Conservation (phyloP, 2,113 vertebrate genomes). For the Catharus bicknelli region DNA sequence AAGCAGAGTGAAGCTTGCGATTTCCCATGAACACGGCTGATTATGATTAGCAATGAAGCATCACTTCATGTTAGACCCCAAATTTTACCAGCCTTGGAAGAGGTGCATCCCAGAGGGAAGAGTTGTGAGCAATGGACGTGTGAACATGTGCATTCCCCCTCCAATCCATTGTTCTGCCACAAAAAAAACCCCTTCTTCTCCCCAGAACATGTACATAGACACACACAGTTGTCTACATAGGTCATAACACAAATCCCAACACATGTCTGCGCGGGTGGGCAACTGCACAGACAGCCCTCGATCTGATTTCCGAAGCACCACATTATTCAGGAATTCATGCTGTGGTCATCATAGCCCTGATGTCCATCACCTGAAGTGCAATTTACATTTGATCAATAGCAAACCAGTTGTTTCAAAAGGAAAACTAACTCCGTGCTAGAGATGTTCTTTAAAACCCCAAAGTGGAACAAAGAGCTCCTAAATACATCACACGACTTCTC, state of each 20-base stretch:
- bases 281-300: accelerated
- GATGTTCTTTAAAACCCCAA: background rate
- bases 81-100: background rate
- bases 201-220: accelerated
- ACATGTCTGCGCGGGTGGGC: accelerated
- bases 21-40: background rate
- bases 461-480: background rate
- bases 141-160: background rate
- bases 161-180: background rate
- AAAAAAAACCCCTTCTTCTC: background rate
- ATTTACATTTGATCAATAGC: background rate
- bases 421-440: background rate
- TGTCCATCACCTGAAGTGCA: background rate
- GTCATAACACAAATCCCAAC: background rate
- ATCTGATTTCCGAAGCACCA: background rate
- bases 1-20: background rate
- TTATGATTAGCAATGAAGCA: background rate
- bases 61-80: background rate
- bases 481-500: background rate
- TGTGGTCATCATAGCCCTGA: background rate
- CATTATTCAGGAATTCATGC: background rate
- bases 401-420: background rate
- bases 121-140: accelerated
- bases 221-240: background rate
- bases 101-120: background rate